Conservation (phyloP, 1,140 invertebrate species). For the Ostrea denselamellosa region DNA sequence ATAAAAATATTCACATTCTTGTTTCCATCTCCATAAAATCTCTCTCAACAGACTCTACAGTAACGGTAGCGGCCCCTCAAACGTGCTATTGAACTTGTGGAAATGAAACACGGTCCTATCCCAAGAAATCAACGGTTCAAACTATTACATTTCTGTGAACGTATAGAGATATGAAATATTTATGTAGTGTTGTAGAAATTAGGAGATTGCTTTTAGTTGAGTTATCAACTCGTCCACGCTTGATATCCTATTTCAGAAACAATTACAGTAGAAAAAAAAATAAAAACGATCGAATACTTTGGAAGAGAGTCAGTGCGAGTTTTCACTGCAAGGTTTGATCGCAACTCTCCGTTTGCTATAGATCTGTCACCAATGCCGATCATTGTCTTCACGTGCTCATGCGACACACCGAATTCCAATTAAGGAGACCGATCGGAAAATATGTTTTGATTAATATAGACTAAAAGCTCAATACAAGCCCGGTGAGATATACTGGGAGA, state of each 20-base stretch:
- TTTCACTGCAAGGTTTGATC: neutral
- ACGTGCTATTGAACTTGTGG: neutral
- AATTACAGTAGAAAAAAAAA: slow-evolving; percentile 14
- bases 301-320: neutral
- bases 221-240: slow-evolving; percentile 27
- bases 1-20: slow-evolving; percentile 24
- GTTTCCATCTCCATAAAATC: neutral
- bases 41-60: neutral
- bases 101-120: neutral
- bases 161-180: slow-evolving; percentile 31
- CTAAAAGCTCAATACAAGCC: slow-evolving; percentile 14
- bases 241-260: slow-evolving; percentile 38
- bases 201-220: slow-evolving; percentile 26
- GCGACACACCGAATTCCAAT: slow-evolving; percentile 25
- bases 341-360: neutral
- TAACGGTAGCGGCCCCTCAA: neutral
- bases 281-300: slow-evolving; percentile 26
- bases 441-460: slow-evolving; percentile 34
- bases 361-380: neutral
- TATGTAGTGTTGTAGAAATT: slow-evolving; percentile 23
- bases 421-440: slow-evolving; percentile 30
- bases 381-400: neutral
- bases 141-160: slow-evolving; percentile 15
- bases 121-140: slow-evolving; percentile 22
- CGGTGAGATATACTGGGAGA: neutral